Evolutionary conservation across 2,113 vertebrate genomes (phyloP).

Genomic region (Syngnathoides biaculeatus): DNA sequence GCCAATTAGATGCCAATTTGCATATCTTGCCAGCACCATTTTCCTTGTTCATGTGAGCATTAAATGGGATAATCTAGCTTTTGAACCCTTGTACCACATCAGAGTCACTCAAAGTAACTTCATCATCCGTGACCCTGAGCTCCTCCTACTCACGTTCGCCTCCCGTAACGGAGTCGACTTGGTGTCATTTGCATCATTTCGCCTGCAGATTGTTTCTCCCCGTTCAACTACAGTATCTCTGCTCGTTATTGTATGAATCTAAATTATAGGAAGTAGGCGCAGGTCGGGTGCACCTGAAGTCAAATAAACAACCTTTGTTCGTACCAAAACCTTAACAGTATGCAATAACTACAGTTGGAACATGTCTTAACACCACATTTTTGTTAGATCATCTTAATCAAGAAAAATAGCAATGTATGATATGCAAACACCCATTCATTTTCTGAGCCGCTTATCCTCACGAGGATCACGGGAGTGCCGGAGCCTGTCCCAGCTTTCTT

Average conservation of each 20-base stretch:
- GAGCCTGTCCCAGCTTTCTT: no score
- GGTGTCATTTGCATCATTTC: constrained; percentile 6
- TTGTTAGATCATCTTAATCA: no score
- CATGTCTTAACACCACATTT: no score
- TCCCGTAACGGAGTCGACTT: constrained; percentile 16
- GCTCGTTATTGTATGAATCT: constrained; percentile 10
- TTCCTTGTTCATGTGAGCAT: constrained; percentile 65
- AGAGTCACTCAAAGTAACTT: constrained; percentile 40
- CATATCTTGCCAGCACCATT: constrained; percentile 69
- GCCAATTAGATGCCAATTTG: constrained; percentile 75
- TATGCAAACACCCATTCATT: no score
- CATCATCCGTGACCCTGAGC: constrained; percentile 36
- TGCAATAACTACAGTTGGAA: no score
- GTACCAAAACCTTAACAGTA: no score
- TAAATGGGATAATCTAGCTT: constrained; percentile 68
- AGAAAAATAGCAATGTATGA: no score
- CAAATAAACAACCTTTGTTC: no score
- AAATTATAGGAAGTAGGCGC: constrained; percentile 5
- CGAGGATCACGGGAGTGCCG: no score
- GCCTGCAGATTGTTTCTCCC: neutral
- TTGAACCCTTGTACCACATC: constrained; percentile 56
- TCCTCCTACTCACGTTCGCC: constrained; percentile 2
- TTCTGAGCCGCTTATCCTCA: no score
- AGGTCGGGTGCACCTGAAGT: no score
- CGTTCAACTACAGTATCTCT: neutral